Evolutionary conservation across 2,888 invertebrate genomes (phyloP), one percentile per base, ranked within the genome.

Genomic region (Pemphredon lugubris): DNA sequence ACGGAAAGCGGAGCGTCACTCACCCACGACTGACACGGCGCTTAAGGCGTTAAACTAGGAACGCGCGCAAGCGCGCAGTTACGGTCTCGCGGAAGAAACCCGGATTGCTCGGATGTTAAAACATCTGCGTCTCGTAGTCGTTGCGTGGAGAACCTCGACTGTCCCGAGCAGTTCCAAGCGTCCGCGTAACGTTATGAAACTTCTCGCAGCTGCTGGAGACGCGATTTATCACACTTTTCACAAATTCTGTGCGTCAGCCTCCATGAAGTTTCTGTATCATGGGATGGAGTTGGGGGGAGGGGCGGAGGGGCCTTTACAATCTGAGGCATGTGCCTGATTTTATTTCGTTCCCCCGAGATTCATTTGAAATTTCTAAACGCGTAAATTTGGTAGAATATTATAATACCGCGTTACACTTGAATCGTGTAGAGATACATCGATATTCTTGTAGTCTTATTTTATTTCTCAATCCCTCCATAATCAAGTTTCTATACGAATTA

Each of bases 221-320:
- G 59, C 51, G 59, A 70, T 67, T 66, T 60, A 66, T 66, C 39
- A 54, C 7, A 23, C 55, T 59, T 60, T 66, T 66, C 66, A 70
- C 55, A 51, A 54, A 70, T 70, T 55, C 39, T 26, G n/a, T 39
- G 39, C 48, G 59, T 34, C 54, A 40, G 21, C 21, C 32, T 11
- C 1, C n/a, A 7, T 16, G 42, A 48, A 40, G 18, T 44, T 57
- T 50, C 18, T 11, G 18, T 11, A 32, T 32, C 23, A 0, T 6
- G 11, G 1, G 7, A 13, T 6, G 2, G 13, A 50, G 13, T 30
- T 30, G 6, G 30, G 7, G 9, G 30, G 9, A 30, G 9, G 1
- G 30, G n/a, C n/a, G n/a, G n/a, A 30, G 30, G 30, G 7, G 2
- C 9, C 9, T 30, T 2, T 9, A 6, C 7, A 9, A 9, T 30